These are phyloP conservation scores for Guaruba guarouba DNA, from an alignment of 2,113 vertebrate genomes.

Conservation along the genomic window DNA sequence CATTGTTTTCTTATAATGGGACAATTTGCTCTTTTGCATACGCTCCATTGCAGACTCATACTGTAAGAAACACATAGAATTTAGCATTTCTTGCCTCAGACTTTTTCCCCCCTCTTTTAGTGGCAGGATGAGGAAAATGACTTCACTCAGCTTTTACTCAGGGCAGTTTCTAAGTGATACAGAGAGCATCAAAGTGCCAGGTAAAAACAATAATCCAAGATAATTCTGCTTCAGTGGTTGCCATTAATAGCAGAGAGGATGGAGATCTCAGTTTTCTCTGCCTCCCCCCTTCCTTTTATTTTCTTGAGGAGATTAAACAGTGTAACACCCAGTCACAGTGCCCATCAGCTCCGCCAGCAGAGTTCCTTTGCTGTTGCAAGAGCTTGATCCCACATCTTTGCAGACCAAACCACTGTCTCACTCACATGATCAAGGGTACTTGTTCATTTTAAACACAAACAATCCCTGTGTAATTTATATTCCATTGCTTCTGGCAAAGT, in stretches of 20 bases:
- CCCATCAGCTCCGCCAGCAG: not conserved
- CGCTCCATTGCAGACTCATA: constrained; percentile 89
- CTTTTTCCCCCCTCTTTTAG: not conserved
- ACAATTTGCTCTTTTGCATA: constrained; percentile 88
- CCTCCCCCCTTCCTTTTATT: not conserved
- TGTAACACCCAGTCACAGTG: not conserved
- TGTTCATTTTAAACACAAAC: not conserved
- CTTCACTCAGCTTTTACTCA: not conserved
- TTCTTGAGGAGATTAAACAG: not conserved
- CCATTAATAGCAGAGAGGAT: not conserved
- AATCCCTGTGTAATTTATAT: not conserved
- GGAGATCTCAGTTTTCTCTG: not conserved
- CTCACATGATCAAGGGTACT: not conserved
- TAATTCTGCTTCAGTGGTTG: not conserved
- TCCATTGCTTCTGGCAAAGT: not conserved
- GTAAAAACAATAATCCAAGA: not conserved
- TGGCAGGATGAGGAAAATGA: not conserved
- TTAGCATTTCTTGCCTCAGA: not conserved
- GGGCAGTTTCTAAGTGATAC: not conserved
- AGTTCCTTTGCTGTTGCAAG: not conserved
- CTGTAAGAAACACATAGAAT: constrained; percentile 70
- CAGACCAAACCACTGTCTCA: not conserved
- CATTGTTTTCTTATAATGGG: constrained; percentile 88
- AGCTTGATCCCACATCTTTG: not conserved
- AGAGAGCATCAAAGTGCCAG: not conserved